These are phyloP conservation scores for Festucalex cinctus DNA, from an alignment of 2,113 vertebrate genomes.

Conservation along the genomic window DNA sequence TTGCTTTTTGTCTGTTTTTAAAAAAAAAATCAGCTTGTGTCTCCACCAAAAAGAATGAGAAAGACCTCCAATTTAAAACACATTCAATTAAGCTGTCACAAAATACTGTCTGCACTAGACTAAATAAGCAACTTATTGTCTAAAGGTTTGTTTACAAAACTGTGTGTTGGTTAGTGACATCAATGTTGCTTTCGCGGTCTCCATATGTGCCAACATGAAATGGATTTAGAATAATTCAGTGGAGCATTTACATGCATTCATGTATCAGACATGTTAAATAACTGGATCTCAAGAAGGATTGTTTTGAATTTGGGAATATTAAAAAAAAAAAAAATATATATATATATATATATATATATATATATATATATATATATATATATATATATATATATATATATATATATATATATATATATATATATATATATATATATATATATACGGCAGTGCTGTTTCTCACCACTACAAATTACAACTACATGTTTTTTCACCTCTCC, in stretches of 20 bases:
- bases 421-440: too few species aligned
- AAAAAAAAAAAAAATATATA: too few species aligned
- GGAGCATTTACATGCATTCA: slow-evolving; percentile 26
- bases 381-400: too few species aligned
- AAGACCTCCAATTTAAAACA: slow-evolving; percentile 1
- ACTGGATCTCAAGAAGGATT: neutral
- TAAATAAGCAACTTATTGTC: slow-evolving; percentile 5
- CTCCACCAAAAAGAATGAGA: neutral
- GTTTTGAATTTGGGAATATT: neutral
- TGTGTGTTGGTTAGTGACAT: slow-evolving; percentile 34
- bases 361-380: too few species aligned
- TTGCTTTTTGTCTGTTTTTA: slow-evolving; percentile 35
- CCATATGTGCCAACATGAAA: slow-evolving; percentile 25
- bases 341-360: too few species aligned
- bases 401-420: too few species aligned
- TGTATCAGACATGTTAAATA: slow-evolving; percentile 14
- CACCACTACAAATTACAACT: too few species aligned
- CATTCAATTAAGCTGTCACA: slow-evolving; percentile 10
- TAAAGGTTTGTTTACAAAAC: slow-evolving; percentile 26
- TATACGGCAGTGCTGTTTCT: too few species aligned
- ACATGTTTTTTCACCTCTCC: too few species aligned
- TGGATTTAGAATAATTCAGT: slow-evolving; percentile 21
- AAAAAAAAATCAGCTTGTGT: slow-evolving; percentile 1
- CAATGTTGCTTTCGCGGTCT: slow-evolving; percentile 45
- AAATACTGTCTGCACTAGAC: slow-evolving; percentile 5